Percentiles rank a stretch among this genome's conserved stretches.
Conservation (phyloP, 2,113 vertebrate species). For the Cebus imitator region DNA sequence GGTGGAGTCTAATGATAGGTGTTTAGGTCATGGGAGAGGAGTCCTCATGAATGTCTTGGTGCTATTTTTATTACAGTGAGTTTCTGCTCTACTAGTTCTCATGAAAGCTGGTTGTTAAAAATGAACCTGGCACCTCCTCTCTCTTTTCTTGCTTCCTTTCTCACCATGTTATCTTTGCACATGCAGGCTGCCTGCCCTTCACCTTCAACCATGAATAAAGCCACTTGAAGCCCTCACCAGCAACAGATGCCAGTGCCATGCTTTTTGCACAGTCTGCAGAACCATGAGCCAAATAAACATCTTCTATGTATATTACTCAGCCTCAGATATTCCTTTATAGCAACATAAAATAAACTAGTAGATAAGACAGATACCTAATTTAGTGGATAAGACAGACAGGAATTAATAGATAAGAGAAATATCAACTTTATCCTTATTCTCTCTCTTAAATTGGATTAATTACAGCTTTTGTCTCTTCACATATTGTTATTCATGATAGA, state of each 20-base stretch:
- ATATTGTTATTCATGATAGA: background rate
- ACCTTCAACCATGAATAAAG: background rate
- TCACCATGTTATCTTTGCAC: background rate
- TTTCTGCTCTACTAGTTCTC: background rate
- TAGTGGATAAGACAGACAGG: too few species aligned
- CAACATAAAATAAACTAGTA: background rate
- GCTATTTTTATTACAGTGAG: background rate
- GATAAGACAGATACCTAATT: too few species aligned
- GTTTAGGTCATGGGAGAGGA: background rate
- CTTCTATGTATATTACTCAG: background rate
- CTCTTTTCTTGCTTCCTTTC: background rate
- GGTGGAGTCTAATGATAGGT: background rate
- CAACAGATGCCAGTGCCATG: background rate
- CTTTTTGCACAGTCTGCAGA: background rate
- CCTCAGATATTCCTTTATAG: background rate
- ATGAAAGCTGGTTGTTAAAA: background rate
- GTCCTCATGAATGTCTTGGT: background rate
- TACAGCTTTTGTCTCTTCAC: background rate
- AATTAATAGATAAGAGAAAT: background rate
- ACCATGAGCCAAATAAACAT: background rate
- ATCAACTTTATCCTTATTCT: conserved; percentile 19
- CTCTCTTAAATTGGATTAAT: background rate
- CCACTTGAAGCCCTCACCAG: background rate
- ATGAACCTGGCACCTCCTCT: background rate
- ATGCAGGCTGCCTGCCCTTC: too few species aligned